Conservation (phyloP, 2,888 invertebrate genomes). For the Mayetiola destructor region DNA sequence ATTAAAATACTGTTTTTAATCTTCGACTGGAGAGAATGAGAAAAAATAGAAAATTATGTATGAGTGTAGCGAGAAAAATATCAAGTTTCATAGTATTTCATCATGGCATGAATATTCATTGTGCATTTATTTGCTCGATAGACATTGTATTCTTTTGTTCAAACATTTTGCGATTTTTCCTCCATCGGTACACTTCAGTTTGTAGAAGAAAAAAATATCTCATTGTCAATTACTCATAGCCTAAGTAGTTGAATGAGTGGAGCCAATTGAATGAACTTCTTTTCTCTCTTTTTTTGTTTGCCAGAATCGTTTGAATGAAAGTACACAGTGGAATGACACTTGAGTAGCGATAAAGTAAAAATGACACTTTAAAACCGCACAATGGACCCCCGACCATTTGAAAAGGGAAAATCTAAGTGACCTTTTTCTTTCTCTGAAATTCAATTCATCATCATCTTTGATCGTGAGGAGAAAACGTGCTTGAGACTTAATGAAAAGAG, state of each 20-base stretch:
- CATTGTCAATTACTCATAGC: background rate
- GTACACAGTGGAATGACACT: slow-evolving; percentile 12
- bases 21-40: too few relatives aligned
- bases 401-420: slow-evolving; percentile 13
- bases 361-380: background rate
- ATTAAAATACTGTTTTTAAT: too few relatives aligned
- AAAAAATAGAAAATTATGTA: too few relatives aligned
- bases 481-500: too few relatives aligned
- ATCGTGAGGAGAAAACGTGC: too few relatives aligned
- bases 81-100: slow-evolving; percentile 9
- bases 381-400: background rate
- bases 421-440: too few relatives aligned
- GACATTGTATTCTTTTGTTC: slow-evolving; percentile 7
- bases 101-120: background rate
- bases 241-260: background rate
- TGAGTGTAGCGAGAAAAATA: slow-evolving; percentile 2
- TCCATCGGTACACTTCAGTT: background rate
- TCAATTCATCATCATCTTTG: too few relatives aligned
- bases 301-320: background rate
- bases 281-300: too few relatives aligned
- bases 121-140: background rate
- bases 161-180: too few relatives aligned
- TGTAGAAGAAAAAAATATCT: background rate
- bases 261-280: background rate
- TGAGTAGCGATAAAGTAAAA: background rate